Conservation (phyloP, 2,888 invertebrate genomes). For the Cheilosia soror region DNA sequence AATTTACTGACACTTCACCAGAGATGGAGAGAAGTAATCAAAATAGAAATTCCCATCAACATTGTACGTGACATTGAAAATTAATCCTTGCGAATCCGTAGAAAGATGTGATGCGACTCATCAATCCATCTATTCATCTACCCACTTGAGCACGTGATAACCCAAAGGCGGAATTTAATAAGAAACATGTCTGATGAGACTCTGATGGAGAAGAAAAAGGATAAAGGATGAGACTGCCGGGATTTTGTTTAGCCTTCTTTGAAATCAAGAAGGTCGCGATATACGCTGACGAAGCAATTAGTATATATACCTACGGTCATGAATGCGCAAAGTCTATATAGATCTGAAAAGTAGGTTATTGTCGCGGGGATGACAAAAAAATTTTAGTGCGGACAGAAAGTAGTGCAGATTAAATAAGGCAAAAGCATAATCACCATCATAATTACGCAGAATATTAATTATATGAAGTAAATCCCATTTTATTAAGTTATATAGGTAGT, state of each 20-base stretch:
- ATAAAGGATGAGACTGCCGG: neutral
- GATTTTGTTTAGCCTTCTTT: slow-evolving; percentile 14
- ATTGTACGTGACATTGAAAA: slow-evolving; percentile 73
- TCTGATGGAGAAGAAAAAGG: slow-evolving; percentile 10
- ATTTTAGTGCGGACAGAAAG: neutral
- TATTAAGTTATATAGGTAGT: no score
- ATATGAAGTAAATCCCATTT: no score
- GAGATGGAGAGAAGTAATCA: slow-evolving; percentile 61
- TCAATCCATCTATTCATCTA: slow-evolving; percentile 70
- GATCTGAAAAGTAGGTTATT: neutral
- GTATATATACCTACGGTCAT: slow-evolving; percentile 9
- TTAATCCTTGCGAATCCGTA: slow-evolving; percentile 67
- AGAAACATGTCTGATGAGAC: slow-evolving; percentile 58
- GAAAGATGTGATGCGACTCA: slow-evolving; percentile 69
- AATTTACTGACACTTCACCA: slow-evolving; percentile 51
- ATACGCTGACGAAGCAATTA: slow-evolving; percentile 21
- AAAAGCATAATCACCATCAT: no score
- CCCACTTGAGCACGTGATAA: slow-evolving; percentile 71
- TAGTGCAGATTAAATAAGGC: no score
- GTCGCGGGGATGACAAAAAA: neutral
- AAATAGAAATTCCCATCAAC: slow-evolving; percentile 65
- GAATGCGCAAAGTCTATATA: slow-evolving; percentile 23
- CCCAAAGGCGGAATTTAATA: slow-evolving; percentile 65
- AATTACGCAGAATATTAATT: no score
- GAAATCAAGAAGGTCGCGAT: slow-evolving; percentile 29